phyloP scores from a whole-genome alignment of 2,888 invertebrate species.

The Apotomis turbidana region DNA sequence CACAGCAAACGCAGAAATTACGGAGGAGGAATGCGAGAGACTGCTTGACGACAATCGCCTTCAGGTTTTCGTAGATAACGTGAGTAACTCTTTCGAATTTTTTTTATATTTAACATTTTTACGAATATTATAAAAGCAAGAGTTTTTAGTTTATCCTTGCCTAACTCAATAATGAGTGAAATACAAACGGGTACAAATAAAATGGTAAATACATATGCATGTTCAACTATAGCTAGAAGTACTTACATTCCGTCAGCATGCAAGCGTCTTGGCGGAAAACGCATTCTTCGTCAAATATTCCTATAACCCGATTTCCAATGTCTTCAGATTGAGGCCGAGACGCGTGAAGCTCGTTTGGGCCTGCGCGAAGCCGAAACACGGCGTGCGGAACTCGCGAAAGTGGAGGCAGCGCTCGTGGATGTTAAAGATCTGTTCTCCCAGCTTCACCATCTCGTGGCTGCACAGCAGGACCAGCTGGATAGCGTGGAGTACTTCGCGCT shows the following conservation, averaged over 20 bases:
- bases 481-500: conserved; percentile 87
- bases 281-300: no score
- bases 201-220: no score
- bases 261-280: no score
- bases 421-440: conserved; percentile 92
- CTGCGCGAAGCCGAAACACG: conserved; percentile 92
- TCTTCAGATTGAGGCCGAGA: conserved; percentile 90
- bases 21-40: conserved; percentile 77
- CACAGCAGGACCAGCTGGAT: conserved; percentile 87
- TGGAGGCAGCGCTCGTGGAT: conserved; percentile 91
- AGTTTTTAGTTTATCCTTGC: no score
- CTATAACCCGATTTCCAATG: not conserved
- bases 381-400: conserved; percentile 91
- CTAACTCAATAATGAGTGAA: no score
- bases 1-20: conserved; percentile 71
- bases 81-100: conserved; percentile 53
- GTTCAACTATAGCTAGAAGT: no score
- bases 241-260: no score
- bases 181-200: no score
- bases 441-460: conserved; percentile 89
- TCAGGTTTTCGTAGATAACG: conserved; percentile 77
- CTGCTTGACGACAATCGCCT: conserved; percentile 73
- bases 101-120: not conserved
- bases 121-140: no score
- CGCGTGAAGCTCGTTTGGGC: conserved; percentile 88